Conservation (phyloP, 2,797 vertebrate species). For the Enteromius treurensis region DNA sequence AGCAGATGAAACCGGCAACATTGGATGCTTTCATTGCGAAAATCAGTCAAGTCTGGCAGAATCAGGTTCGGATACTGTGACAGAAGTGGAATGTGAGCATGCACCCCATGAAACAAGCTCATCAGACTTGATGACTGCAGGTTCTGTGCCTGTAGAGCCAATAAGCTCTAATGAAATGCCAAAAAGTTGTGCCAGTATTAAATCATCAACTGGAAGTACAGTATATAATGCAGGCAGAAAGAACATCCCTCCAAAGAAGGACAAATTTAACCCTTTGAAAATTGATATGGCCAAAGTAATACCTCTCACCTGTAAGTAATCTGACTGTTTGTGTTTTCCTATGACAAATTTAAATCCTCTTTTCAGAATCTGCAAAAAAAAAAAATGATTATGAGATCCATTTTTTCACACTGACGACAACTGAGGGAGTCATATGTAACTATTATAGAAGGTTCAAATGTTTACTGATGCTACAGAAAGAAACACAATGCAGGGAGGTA, state of each 20-base stretch:
- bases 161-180: constrained; percentile 9
- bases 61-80: background rate
- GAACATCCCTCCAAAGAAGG: constrained; percentile 76
- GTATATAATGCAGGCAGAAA: constrained; percentile 61
- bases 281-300: constrained; percentile 75
- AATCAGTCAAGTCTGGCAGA: constrained; percentile 7
- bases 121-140: background rate
- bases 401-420: background rate
- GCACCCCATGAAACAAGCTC: background rate
- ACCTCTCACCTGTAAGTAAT: constrained; percentile 74
- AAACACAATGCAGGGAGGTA: background rate
- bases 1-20: background rate
- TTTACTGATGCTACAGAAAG: background rate
- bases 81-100: constrained; percentile 4
- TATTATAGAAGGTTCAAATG: background rate
- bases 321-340: background rate
- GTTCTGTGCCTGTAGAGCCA: background rate
- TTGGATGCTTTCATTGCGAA: background rate
- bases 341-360: background rate
- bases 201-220: constrained; percentile 21
- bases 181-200: constrained; percentile 25
- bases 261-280: constrained; percentile 79
- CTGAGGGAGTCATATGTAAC: background rate
- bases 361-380: background rate
- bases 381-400: background rate